These are phyloP conservation scores for Agonum fuliginosum DNA, from an alignment of 2,888 invertebrate genomes.

Conservation along the genomic window DNA sequence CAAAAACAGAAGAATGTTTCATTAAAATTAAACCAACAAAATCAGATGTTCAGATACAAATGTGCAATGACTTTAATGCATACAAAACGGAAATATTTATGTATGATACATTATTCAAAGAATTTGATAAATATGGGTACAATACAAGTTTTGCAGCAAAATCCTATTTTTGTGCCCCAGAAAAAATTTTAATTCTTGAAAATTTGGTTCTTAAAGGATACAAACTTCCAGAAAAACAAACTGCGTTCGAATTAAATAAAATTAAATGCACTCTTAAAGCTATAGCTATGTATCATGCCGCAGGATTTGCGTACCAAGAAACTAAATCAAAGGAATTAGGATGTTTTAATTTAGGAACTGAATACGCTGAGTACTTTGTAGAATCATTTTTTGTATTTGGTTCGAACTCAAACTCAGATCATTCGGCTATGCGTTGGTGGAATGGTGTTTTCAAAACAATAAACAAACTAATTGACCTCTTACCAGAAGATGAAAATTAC, in stretches of 20 bases:
- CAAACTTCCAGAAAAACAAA: slow-evolving; percentile 65
- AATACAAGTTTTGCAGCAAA: slow-evolving; percentile 65
- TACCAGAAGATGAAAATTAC: neutral
- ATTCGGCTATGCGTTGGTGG: neutral
- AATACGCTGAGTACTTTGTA: neutral
- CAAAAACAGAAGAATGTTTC: slow-evolving; percentile 10
- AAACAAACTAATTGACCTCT: neutral
- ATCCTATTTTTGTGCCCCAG: slow-evolving; percentile 65
- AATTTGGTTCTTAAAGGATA: slow-evolving; percentile 65
- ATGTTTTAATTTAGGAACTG: neutral
- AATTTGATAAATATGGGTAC: slow-evolving; percentile 63
- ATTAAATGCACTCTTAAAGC: slow-evolving; percentile 73
- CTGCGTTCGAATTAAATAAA: slow-evolving; percentile 73
- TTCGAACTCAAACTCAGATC: neutral
- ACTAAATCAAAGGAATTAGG: slow-evolving; percentile 63
- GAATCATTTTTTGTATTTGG: neutral
- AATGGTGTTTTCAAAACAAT: neutral
- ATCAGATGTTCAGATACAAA: neutral
- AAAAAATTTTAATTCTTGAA: slow-evolving; percentile 65
- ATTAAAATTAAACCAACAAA: slow-evolving; percentile 44
- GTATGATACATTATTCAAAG: slow-evolving; percentile 64
- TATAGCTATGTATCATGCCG: slow-evolving; percentile 75
- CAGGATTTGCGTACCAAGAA: slow-evolving; percentile 74
- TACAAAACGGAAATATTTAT: slow-evolving; percentile 68
- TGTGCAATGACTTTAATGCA: slow-evolving; percentile 48